Base-by-base conservation (phyloP, 2,797 vertebrate genomes). In the Thripadectes ignobilis region DNA sequence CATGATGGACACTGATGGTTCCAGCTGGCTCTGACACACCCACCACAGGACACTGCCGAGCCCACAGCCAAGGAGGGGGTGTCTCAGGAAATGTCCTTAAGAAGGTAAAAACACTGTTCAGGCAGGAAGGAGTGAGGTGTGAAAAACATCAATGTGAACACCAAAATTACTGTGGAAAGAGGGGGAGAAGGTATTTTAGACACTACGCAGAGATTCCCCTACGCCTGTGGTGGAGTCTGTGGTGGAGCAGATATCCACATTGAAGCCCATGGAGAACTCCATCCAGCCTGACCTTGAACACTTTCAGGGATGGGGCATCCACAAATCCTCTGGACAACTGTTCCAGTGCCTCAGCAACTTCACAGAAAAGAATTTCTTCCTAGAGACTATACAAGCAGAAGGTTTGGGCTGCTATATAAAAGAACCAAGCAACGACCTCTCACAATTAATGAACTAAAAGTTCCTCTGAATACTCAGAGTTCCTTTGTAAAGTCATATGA, bases 11-110 rank as follows among this genome's bases (percentile, higher is more conserved):
- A 45, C 61, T 43, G 61, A 21, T 1, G 0, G 23, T 12, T 67
- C 51, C 79, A 48, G 30, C 16, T 0, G 1, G 24, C 27, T 48
- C 67, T 6, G 17, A 14, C 39, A 41, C 39, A 12, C 20, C 20
- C 27, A 32, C 7, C 1, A 0, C 19, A 39, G 63, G 43, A 24
- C 4, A 0, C 0, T 0, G 12, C 22, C 20, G 48, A 32, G 20
- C 29, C 39, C 20, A 7, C 38, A 36, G 38, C 27, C 5, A 3
- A 41, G 39, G 14, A 24, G 13, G 38, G 14, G 20, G 8, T 29
- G 38, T 29, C 13, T 10, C 10, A 38, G 19, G 22, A 69, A 62
- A 55, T 0, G 4, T 46, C 9, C 46, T 51, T 16, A 30, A 48
- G 74, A 57, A 78, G 17, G 17, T 18, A 32, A 71, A 45, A 49